Percentiles rank a stretch among this genome's conserved stretches.
phyloP scores from a whole-genome alignment of 2,797 vertebrate genomes.

The Gymnoscopelus microlampas region DNA sequence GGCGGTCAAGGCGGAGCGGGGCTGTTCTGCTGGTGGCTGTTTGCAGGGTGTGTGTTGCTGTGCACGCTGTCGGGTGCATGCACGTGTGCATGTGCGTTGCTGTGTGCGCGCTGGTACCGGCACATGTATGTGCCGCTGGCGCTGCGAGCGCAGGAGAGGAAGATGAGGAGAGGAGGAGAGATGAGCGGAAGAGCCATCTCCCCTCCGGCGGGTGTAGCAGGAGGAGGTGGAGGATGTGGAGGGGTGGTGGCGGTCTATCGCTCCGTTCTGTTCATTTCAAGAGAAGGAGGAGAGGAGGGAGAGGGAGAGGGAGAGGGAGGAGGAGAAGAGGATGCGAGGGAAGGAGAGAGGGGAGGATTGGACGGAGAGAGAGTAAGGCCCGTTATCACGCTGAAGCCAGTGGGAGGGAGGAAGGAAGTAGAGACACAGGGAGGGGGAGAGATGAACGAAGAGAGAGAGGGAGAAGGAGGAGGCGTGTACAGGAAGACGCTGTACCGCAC shows the following conservation, averaged over 20 bases:
- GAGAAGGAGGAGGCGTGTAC: too few relatives aligned
- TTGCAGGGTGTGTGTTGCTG: conserved; percentile 5
- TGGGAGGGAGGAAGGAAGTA: too few relatives aligned
- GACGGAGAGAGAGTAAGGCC: too few relatives aligned
- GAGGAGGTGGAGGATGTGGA: neutral
- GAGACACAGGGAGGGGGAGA: too few relatives aligned
- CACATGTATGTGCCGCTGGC: neutral
- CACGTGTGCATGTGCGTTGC: conserved; percentile 6
- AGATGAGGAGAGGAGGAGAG: neutral
- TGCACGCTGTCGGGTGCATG: conserved; percentile 6
- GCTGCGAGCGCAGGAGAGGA: too few relatives aligned
- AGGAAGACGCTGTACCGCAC: too few relatives aligned
- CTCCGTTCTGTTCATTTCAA: neutral
- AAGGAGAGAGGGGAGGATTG: too few relatives aligned
- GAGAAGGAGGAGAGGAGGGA: too few relatives aligned
- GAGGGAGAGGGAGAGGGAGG: too few relatives aligned
- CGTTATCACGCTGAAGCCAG: too few relatives aligned
- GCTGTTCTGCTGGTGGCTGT: conserved; percentile 18
- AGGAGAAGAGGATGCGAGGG: too few relatives aligned
- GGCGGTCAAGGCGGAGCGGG: neutral
- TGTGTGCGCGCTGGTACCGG: neutral
- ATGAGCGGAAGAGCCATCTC: neutral
- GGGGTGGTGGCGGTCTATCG: neutral
- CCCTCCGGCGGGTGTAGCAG: neutral
- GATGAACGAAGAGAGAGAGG: too few relatives aligned